phyloP scores from a whole-genome alignment of 1,140 invertebrate species.

The Drosophila tropicalis region DNA sequence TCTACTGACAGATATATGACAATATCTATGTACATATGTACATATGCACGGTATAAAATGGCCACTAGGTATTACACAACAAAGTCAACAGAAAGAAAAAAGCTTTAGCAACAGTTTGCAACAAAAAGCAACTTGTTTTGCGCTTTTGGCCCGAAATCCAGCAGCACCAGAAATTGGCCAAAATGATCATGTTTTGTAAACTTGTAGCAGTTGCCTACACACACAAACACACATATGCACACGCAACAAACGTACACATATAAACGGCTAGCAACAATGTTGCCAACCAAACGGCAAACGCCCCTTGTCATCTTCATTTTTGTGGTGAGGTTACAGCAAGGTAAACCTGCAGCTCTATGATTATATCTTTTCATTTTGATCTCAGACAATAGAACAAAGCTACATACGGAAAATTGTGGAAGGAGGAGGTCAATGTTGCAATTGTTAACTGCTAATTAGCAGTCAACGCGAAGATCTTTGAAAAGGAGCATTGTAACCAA shows the following conservation, averaged over 20 bases:
- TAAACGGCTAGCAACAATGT: constrained; percentile 28
- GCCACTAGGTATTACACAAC: constrained; percentile 69
- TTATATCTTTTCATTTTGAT: constrained; percentile 69
- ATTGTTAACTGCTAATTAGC: constrained; percentile 79
- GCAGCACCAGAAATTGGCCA: constrained; percentile 71
- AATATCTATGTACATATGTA: too few species aligned
- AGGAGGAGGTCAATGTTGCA: constrained; percentile 74
- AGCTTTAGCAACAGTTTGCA: constrained; percentile 29
- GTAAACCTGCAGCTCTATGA: constrained; percentile 74
- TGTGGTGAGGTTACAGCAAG: constrained; percentile 71
- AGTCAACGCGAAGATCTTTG: constrained; percentile 41
- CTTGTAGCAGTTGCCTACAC: constrained; percentile 46
- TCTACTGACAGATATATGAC: too few species aligned
- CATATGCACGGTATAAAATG: constrained; percentile 20
- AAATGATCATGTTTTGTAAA: constrained; percentile 77
- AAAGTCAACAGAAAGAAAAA: constrained; percentile 30
- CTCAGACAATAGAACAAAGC: constrained; percentile 77
- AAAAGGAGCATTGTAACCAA: constrained; percentile 54
- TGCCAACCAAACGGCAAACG: constrained; percentile 40
- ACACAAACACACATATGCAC: constrained; percentile 5
- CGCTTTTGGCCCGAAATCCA: constrained; percentile 52
- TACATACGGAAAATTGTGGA: constrained; percentile 61
- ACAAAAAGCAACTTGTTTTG: constrained; percentile 59
- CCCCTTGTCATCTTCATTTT: constrained; percentile 27
- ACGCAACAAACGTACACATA: constrained; percentile 46